Conservation (phyloP, 2,797 vertebrate species). For the Chaunax sp. region DNA sequence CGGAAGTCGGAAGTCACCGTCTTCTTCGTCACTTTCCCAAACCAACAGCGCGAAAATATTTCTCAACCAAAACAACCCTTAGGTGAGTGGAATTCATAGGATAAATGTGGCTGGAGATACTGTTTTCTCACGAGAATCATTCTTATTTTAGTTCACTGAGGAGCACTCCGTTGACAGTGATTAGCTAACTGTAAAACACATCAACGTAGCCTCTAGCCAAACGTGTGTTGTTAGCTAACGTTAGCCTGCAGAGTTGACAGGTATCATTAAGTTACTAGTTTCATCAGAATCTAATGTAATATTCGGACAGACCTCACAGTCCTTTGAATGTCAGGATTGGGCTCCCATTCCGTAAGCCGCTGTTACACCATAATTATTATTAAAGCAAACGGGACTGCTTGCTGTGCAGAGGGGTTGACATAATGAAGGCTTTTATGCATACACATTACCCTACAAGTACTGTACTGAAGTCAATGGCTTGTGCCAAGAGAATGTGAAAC, state of each 20-base stretch:
- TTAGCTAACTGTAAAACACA: background rate
- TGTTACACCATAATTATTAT: no score
- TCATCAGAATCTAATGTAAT: background rate
- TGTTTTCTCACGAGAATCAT: no score
- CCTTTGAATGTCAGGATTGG: background rate
- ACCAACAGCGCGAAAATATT: slow-evolving; percentile 58
- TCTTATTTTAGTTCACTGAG: accelerated
- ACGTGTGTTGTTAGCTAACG: slow-evolving; percentile 4
- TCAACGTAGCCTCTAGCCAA: background rate
- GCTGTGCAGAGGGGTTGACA: no score
- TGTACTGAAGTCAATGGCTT: background rate
- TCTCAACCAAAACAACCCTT: background rate
- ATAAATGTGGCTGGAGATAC: accelerated
- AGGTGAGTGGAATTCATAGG: slow-evolving; percentile 2
- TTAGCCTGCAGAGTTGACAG: background rate
- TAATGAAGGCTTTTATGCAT: no score
- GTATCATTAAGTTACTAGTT: background rate
- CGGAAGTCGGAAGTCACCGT: slow-evolving; percentile 44
- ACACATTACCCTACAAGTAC: background rate
- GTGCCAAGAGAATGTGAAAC: no score
- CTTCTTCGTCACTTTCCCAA: slow-evolving; percentile 7
- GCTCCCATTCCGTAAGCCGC: background rate
- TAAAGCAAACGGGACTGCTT: no score
- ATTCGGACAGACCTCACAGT: background rate
- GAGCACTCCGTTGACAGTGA: no score